These are phyloP conservation scores for Elachura formosa DNA, from an alignment of 2,113 vertebrate genomes.

Conservation along the genomic window DNA sequence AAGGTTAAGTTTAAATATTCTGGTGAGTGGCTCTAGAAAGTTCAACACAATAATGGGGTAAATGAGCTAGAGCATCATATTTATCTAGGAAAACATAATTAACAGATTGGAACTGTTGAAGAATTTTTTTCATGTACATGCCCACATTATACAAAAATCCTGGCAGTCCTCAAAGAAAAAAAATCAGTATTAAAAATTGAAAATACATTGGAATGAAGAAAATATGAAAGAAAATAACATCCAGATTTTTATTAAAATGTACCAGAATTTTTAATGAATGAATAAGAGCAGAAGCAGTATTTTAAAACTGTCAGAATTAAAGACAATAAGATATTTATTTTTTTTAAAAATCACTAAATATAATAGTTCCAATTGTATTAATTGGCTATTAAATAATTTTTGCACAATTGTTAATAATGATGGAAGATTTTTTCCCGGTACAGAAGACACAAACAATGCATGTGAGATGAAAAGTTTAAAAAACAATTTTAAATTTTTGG, in stretches of 20 bases:
- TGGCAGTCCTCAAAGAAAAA: not conserved
- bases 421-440: not conserved
- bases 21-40: not conserved
- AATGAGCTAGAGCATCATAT: not conserved
- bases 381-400: not conserved
- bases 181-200: not conserved
- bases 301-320: not conserved
- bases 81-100: not conserved
- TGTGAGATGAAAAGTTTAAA: not conserved
- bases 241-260: not conserved
- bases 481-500: too few species aligned
- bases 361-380: not conserved
- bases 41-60: not conserved
- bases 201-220: not conserved
- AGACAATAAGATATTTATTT: not conserved
- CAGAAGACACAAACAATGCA: not conserved
- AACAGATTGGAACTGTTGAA: not conserved
- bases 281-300: not conserved
- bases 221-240: not conserved
- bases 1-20: not conserved
- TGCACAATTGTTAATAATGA: not conserved
- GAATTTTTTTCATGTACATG: not conserved
- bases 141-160: not conserved
- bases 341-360: not conserved
- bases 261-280: not conserved